A percentile compares a stretch with the other conserved stretches of the same genome.
These are phyloP conservation scores for Formica selysi DNA, from an alignment of 1,140 invertebrate species.

Conservation along the genomic window DNA sequence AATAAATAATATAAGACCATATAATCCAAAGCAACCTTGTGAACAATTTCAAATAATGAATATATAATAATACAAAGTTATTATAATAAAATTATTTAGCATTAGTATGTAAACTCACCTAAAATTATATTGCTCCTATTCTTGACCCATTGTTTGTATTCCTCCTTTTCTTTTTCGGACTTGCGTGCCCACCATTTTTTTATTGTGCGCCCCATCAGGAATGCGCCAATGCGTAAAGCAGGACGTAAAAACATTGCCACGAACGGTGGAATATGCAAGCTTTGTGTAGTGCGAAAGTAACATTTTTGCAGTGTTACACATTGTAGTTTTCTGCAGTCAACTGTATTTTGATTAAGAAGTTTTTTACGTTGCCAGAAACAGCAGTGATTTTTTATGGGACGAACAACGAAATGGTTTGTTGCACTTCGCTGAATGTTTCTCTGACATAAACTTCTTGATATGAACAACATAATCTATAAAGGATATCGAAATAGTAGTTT, in stretches of 20 bases:
- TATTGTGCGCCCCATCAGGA: conserved; percentile 82
- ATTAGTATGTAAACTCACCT: conserved; percentile 63
- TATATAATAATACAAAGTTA: background rate
- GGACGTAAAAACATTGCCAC: conserved; percentile 79
- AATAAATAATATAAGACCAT: conserved; percentile 67
- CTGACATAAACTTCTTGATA: conserved; percentile 25
- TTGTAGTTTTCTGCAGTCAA: conserved; percentile 10
- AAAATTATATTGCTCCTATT: conserved; percentile 70
- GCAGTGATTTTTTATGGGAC: background rate
- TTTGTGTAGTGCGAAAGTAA: conserved; percentile 80
- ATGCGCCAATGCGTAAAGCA: conserved; percentile 78
- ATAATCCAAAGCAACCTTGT: conserved; percentile 73
- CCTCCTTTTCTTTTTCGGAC: conserved; percentile 79
- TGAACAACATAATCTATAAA: too few species aligned
- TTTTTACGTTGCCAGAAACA: background rate
- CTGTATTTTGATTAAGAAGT: background rate
- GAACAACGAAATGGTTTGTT: background rate
- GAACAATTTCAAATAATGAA: conserved; percentile 52
- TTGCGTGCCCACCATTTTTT: conserved; percentile 86
- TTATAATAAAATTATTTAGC: conserved; percentile 13
- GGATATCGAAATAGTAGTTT: too few species aligned
- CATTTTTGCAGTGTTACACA: conserved; percentile 62
- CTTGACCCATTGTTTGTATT: conserved; percentile 75
- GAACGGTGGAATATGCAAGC: conserved; percentile 74
- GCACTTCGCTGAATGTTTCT: background rate